Base-by-base conservation (phyloP, 1,140 invertebrate genomes). In the Hyles euphorbiae region DNA sequence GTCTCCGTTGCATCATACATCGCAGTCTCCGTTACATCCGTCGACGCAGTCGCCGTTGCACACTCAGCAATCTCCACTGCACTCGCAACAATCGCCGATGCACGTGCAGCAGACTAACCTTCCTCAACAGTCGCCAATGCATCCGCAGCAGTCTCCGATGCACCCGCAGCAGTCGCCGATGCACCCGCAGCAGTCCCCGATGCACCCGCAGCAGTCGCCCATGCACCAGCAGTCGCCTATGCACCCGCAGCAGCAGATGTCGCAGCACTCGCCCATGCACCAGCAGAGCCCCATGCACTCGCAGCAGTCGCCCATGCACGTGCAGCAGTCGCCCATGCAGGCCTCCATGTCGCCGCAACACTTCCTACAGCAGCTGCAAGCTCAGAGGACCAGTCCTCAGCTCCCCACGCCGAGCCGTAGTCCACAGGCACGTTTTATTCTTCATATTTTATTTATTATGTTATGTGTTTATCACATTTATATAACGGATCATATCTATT, bases 11-110 rank as follows among this genome's bases (percentile, higher is more conserved):
- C 83, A 88, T 50, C 90, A 92, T 66, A 90, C 90, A 51, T 90
- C 91, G 59, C 86, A 90, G 43, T 86, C 89, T n/a, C 90, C 90
- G 47, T 61, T 89, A 34, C 89, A 91, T 68, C 85, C 85, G 33
- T 90, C 81, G 58, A 81, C 85, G 36, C 90, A 91, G 56, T 91
- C 90, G 8, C 77, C 85, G 3, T 71, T 76, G 5, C 86, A 89
- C 47, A 83, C 87, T 8, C 89, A 90, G 63, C 89, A 88, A 61
- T 86, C 86, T 3, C 86, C 89, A 50, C 74, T 83, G 53, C 84
- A 88, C 52, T 82, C 78, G 8, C 86, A 88, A 60, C 84, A 87
- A 56, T 82, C 79, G 0, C 85, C 84, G 9, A 83, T 86, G 78
- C 87, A 90, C 46, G 87, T 80, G 61, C 88, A 90, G 58, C 87